Conservation (phyloP, 2,888 invertebrate species). For the Oxyteleia sp. region DNA sequence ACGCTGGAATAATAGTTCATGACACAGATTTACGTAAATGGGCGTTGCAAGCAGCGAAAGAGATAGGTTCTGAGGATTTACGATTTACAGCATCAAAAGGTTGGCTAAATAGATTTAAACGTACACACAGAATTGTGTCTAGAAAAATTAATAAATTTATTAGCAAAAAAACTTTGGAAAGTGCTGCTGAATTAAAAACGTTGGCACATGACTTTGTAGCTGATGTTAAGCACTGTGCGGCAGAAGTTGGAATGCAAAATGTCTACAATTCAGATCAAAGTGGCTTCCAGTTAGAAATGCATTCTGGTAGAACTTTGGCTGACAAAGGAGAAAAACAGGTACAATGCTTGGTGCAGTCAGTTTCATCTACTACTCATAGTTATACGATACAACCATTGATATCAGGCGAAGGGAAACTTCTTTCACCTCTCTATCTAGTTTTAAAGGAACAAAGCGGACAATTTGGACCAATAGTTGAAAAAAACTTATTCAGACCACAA, state of each 20-base stretch:
- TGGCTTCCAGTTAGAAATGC: no score
- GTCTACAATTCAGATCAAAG: constrained; percentile 58
- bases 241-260: no score
- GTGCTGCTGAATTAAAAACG: neutral
- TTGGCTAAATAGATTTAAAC: constrained; percentile 26
- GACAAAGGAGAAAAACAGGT: constrained; percentile 53
- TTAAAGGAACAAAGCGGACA: neutral
- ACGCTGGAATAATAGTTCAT: constrained; percentile 11
- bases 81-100: constrained; percentile 16
- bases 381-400: no score
- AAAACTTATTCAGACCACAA: no score
- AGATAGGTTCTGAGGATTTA: neutral
- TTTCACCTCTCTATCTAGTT: constrained; percentile 5
- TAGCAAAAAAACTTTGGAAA: constrained; percentile 7
- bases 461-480: neutral
- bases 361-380: neutral
- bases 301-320: constrained; percentile 57
- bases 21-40: constrained; percentile 31
- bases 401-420: neutral
- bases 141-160: constrained; percentile 42
- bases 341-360: constrained; percentile 61
- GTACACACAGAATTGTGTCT: constrained; percentile 17
- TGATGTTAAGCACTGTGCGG: constrained; percentile 25
- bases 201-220: constrained; percentile 30
- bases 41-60: constrained; percentile 29